Evolutionary conservation across 2,797 vertebrate species (phyloP).

Genomic region (Diglossa cyanea): DNA sequence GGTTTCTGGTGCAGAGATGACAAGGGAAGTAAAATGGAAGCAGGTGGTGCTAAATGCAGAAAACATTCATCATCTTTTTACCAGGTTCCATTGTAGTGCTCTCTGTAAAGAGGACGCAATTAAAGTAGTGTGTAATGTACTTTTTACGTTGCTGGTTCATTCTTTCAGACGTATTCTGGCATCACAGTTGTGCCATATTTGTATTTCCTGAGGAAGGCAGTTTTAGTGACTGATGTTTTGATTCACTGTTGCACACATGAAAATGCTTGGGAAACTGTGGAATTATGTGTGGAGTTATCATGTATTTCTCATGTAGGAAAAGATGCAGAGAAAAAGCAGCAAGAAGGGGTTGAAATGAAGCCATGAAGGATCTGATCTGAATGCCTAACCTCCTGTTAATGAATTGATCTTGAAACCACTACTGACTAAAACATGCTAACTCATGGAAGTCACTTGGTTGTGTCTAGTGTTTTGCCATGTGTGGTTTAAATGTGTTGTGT

Average conservation of each 20-base stretch:
- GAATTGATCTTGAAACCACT: neutral
- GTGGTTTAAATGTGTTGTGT: neutral
- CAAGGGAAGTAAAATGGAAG: conserved; percentile 13
- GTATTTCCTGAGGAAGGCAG: conserved; percentile 7
- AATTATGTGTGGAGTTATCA: neutral
- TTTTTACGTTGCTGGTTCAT: neutral
- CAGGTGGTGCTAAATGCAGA: conserved; percentile 14
- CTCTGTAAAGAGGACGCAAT: neutral
- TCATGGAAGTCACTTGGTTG: neutral
- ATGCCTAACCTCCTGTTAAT: neutral
- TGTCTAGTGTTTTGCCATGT: neutral
- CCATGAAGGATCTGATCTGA: neutral
- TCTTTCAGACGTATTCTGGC: neutral
- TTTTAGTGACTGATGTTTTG: neutral
- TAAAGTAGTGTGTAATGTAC: neutral
- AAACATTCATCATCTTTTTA: neutral
- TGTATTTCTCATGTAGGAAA: neutral
- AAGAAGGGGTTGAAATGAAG: neutral
- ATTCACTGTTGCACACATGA: neutral
- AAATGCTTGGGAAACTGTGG: neutral
- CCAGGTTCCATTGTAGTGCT: neutral
- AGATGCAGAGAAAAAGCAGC: neutral
- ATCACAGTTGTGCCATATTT: neutral
- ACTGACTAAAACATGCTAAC: neutral
- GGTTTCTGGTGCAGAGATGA: conserved; percentile 25